Percentiles rank a stretch among this genome's conserved stretches.
Conservation (phyloP, 2,888 invertebrate genomes). For the Athripsodes cinereus region DNA sequence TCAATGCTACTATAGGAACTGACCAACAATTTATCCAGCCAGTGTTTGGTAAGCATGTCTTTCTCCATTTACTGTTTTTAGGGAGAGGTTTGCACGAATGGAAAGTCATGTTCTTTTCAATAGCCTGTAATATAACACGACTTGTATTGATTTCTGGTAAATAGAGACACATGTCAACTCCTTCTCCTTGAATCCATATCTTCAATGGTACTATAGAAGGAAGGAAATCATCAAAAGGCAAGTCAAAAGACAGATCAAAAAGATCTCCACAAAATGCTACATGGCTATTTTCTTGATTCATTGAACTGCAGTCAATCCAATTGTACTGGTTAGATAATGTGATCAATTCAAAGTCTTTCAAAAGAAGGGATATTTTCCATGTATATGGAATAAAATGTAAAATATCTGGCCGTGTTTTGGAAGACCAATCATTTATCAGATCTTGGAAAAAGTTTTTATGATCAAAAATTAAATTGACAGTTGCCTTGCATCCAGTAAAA, state of each 20-base stretch:
- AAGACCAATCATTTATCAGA: conserved; percentile 94
- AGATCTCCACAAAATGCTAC: conserved; percentile 91
- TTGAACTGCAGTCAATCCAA: conserved; percentile 97
- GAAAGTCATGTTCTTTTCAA: conserved; percentile 84
- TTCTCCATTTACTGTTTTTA: conserved; percentile 65
- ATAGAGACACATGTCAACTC: conserved; percentile 83
- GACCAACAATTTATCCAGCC: conserved; percentile 98
- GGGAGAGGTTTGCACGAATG: conserved; percentile 55
- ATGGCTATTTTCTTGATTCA: conserved; percentile 91
- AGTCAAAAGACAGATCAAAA: conserved; percentile 86
- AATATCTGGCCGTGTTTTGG: conserved; percentile 88
- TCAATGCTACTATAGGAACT: conserved; percentile 88
- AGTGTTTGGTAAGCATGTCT: conserved; percentile 61
- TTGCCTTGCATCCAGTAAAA: conserved; percentile 91
- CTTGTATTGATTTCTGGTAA: conserved; percentile 90
- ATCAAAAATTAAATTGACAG: conserved; percentile 85
- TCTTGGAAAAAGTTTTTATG: conserved; percentile 97
- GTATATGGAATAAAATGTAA: conserved; percentile 95
- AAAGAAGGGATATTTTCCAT: conserved; percentile 83
- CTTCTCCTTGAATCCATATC: conserved; percentile 94
- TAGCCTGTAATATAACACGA: conserved; percentile 70
- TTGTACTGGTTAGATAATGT: conserved; percentile 94
- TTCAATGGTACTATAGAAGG: conserved; percentile 84
- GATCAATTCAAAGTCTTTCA: conserved; percentile 93
- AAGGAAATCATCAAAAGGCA: conserved; percentile 92